Evolutionary conservation across 2,888 invertebrate genomes (phyloP), one percentile per base, ranked within the genome.

Genomic region (Drosophila buzzatii): DNA sequence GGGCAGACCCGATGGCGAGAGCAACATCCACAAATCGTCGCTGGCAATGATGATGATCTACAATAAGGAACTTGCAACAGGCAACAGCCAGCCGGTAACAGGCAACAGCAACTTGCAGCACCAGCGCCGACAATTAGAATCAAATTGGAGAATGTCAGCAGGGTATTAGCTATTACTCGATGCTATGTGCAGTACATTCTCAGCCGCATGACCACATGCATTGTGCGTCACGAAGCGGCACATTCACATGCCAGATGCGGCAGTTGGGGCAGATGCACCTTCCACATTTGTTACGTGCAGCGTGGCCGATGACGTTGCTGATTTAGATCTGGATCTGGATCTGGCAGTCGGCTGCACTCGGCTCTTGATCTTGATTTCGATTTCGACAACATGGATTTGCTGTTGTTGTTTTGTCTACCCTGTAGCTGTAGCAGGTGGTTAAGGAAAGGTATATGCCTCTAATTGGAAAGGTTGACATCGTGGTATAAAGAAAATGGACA

Each of bases 301-400:
- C 78, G 80, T 81, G 86, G 76, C 82, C 76, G 81, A 89, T 89
- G 85, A 85, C 82, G 82, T 71, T 75, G 81, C 85, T 78, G 85
- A 82, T 85, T 79, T 66, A 61, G 78, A 82, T 83, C 84, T 76
- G 60, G 57, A 58, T 62, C 55, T 66, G 66, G 49, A 56, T 56
- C 68, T 66, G 63, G 56, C 62, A 16, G 37, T 39, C 53, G 67
- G 23, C 59, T 37, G 51, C 51, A 63, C 74, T 76, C 59, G 57
- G 84, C 72, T 73, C 79, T 87, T 87, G 88, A 87, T 87, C 86
- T 87, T 87, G 85, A 86, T 86, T 87, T 87, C 87, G 86, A 86
- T 86, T 84, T 87, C 79, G 76, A 79, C 88, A 66, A 88, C 86
- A 86, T 88, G 84, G 76, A 88, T 78, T 45, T 45, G 45, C 23